Conservation (phyloP, 1,140 invertebrate genomes). For the Pachyrhynchus sulphureomaculatus region DNA sequence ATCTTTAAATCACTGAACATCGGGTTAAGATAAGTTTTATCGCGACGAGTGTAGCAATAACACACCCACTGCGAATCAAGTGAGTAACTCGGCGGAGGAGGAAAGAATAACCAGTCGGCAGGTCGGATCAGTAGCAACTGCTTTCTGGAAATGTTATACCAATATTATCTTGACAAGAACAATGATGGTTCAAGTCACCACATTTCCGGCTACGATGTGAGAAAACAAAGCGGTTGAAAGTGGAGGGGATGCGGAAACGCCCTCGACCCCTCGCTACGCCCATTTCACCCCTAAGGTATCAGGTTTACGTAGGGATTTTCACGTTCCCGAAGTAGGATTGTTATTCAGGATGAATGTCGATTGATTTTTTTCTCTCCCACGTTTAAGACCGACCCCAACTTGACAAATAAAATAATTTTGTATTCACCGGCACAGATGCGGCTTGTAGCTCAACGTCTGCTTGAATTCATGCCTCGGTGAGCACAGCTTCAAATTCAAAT, state of each 20-base stretch:
- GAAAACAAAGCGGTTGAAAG: constrained; percentile 51
- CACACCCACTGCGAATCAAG: constrained; percentile 21
- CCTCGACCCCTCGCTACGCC: constrained; percentile 34
- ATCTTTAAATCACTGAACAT: constrained; percentile 31
- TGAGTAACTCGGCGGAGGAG: not conserved
- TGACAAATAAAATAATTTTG: constrained; percentile 31
- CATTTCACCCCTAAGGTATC: constrained; percentile 42
- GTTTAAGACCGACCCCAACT: constrained; percentile 26
- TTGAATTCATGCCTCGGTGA: constrained; percentile 1
- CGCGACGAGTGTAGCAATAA: not conserved
- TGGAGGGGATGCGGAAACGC: constrained; percentile 21
- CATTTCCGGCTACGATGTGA: constrained; percentile 50
- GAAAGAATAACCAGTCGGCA: constrained; percentile 12
- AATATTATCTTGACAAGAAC: constrained; percentile 54
- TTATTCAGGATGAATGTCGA: constrained; percentile 39
- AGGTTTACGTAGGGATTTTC: constrained; percentile 45
- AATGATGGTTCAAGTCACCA: constrained; percentile 53
- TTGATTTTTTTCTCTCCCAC: constrained; percentile 40
- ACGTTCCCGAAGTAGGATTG: constrained; percentile 42
- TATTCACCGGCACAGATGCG: constrained; percentile 23
- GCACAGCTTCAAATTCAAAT: constrained; percentile 9
- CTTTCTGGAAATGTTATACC: constrained; percentile 51
- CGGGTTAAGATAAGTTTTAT: constrained; percentile 22
- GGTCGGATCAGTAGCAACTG: constrained; percentile 36
- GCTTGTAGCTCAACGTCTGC: constrained; percentile 7